These are phyloP conservation scores for Anadara kagoshimensis DNA, from an alignment of 1,140 invertebrate genomes.

Conservation along the genomic window DNA sequence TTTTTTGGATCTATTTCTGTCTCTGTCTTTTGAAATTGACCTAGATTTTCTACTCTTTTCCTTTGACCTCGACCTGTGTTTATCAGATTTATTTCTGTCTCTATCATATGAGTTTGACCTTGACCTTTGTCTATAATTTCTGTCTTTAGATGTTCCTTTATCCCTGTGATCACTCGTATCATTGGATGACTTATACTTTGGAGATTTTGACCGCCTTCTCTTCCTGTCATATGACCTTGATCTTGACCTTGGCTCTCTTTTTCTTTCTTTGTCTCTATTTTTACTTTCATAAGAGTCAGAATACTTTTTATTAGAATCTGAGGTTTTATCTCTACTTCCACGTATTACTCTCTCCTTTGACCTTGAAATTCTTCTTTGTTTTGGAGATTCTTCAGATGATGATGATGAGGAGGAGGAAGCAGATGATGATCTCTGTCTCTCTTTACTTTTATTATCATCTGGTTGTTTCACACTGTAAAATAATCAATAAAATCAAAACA, in stretches of 20 bases:
- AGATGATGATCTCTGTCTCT: constrained; percentile 2
- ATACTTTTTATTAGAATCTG: neutral
- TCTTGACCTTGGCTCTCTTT: constrained; percentile 8
- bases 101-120: constrained; percentile 28
- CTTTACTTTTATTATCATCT: neutral
- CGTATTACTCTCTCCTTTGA: neutral
- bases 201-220: constrained; percentile 30
- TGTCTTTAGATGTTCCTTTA: too few relatives aligned
- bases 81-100: constrained; percentile 21
- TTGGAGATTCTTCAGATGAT: neutral
- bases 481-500: neutral
- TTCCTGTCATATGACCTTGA: constrained; percentile 28
- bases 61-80: constrained; percentile 13
- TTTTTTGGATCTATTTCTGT: constrained; percentile 44
- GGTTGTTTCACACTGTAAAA: neutral
- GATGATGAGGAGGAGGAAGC: neutral
- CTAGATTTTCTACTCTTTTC: constrained; percentile 46
- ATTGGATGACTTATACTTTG: constrained; percentile 22
- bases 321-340: neutral
- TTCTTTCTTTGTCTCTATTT: neutral
- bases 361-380: constrained; percentile 4
- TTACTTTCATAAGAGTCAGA: constrained; percentile 15
- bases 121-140: constrained; percentile 29
- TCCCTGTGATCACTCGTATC: too few relatives aligned
- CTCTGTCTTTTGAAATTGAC: constrained; percentile 42